A percentile compares a stretch with the other conserved stretches of the same genome.
phyloP scores from a whole-genome alignment of 2,888 invertebrate species.

The Resseliella maxima region DNA sequence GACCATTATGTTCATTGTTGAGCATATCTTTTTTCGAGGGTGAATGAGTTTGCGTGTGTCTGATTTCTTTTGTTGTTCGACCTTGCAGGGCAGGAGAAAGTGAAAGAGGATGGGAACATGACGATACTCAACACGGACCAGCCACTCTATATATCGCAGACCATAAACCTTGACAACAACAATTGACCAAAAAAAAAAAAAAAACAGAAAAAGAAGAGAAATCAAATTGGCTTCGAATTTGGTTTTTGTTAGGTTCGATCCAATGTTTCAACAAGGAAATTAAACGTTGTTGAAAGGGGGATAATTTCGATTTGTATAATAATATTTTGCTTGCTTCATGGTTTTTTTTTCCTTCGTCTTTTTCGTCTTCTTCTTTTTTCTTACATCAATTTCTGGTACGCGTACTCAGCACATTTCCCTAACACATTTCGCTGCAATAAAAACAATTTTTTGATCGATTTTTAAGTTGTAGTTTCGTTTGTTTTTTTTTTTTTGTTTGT shows the following conservation, averaged over 20 bases:
- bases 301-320: not conserved
- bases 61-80: not conserved
- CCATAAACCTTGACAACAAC: not conserved
- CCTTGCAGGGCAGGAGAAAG: not conserved
- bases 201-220: too few species aligned
- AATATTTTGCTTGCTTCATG: not conserved
- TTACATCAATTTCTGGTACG: not conserved
- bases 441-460: slow-evolving; percentile 1
- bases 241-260: not conserved
- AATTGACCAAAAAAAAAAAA: not conserved
- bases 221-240: not conserved
- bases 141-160: too few species aligned
- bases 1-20: not conserved
- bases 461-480: not conserved
- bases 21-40: not conserved
- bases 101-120: too few species aligned
- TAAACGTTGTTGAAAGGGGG: not conserved
- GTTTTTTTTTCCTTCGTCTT: too few species aligned
- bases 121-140: not conserved
- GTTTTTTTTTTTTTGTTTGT: not conserved
- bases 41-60: not conserved
- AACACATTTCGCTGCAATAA: not conserved
- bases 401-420: not conserved
- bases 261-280: not conserved
- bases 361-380: too few species aligned